phyloP scores from a whole-genome alignment of 2,888 invertebrate species.

The Pandemis corylana region DNA sequence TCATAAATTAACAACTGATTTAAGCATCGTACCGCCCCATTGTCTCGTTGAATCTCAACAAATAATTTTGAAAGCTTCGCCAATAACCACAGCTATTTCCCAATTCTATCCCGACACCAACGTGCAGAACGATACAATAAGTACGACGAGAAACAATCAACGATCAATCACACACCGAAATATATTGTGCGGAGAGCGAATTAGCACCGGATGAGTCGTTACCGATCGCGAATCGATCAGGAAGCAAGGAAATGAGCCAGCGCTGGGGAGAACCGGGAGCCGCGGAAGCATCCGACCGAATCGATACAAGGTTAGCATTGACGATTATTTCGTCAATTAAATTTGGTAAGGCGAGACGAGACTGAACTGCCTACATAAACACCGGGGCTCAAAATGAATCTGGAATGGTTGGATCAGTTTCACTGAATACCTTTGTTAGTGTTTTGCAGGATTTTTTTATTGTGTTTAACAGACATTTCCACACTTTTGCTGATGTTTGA shows the following conservation, averaged over 20 bases:
- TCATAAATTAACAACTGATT: too few relatives aligned
- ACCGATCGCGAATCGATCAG: constrained; percentile 32
- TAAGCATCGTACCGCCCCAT: too few relatives aligned
- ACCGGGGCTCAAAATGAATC: too few relatives aligned
- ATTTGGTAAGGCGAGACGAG: neutral
- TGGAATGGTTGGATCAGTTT: too few relatives aligned
- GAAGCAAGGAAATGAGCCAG: constrained; percentile 47
- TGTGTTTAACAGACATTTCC: too few relatives aligned
- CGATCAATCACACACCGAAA: constrained; percentile 27
- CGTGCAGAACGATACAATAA: neutral
- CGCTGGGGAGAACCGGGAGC: constrained; percentile 40
- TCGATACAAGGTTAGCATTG: constrained; percentile 37
- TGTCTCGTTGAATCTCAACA: too few relatives aligned
- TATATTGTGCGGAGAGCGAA: constrained; percentile 42
- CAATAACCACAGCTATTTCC: neutral
- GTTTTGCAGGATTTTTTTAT: too few relatives aligned
- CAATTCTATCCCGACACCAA: neutral
- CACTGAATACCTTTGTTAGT: too few relatives aligned
- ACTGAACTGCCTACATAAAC: neutral
- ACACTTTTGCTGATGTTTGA: too few relatives aligned
- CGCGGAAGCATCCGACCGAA: constrained; percentile 42
- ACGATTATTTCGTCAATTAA: constrained; percentile 27
- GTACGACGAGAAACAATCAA: constrained; percentile 11
- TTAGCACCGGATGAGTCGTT: constrained; percentile 47
- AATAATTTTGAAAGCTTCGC: neutral